These are phyloP conservation scores for Gryllus longicercus DNA, from an alignment of 2,888 invertebrate species.

Conservation along the genomic window DNA sequence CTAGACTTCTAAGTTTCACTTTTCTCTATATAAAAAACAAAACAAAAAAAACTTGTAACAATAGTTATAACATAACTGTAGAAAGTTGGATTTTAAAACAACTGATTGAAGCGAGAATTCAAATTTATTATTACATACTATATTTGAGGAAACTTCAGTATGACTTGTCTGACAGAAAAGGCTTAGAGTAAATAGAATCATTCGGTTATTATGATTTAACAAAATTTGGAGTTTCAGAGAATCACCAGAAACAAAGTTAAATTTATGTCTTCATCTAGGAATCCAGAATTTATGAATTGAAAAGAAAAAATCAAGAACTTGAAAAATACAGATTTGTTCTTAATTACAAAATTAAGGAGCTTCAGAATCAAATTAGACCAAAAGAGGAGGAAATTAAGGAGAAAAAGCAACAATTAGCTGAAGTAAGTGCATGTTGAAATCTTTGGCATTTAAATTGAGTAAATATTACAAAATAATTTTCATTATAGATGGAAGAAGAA, in stretches of 20 bases:
- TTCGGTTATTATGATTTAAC: not conserved
- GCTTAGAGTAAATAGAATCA: too few species aligned
- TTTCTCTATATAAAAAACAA: too few species aligned
- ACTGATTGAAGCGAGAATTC: too few species aligned
- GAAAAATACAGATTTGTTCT: slow-evolving; percentile 90
- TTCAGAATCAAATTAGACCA: slow-evolving; percentile 83
- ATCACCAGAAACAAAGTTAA: not conserved
- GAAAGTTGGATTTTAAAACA: too few species aligned
- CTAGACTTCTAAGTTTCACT: too few species aligned
- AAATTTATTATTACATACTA: too few species aligned
- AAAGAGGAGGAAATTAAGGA: slow-evolving; percentile 79
- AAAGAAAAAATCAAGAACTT: slow-evolving; percentile 79
- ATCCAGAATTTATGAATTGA: slow-evolving; percentile 75
- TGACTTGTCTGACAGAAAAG: too few species aligned
- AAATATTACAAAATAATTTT: not conserved
- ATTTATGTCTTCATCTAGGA: slow-evolving; percentile 50
- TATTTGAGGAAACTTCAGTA: too few species aligned
- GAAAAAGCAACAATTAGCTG: slow-evolving; percentile 73
- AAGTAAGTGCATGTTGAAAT: slow-evolving; percentile 43
- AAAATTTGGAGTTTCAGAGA: not conserved
- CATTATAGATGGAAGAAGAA: slow-evolving; percentile 68
- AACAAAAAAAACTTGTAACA: too few species aligned
- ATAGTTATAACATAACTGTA: too few species aligned
- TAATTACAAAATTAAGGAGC: slow-evolving; percentile 83
- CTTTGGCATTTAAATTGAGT: not conserved